phyloP scores from a whole-genome alignment of 2,113 vertebrate genomes.

The Tylochromis polylepis region DNA sequence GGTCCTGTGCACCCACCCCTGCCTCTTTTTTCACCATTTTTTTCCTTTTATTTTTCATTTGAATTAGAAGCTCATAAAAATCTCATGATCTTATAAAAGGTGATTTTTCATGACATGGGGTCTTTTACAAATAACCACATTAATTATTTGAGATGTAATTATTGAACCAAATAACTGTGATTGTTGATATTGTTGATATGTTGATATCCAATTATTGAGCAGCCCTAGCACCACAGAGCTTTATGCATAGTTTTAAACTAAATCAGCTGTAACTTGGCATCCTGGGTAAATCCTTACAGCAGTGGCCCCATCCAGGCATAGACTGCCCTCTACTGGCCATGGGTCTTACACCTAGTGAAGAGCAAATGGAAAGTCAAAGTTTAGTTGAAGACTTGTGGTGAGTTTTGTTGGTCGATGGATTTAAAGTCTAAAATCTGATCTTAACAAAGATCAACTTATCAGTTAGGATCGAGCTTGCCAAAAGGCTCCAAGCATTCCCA shows the following conservation, averaged over 20 bases:
- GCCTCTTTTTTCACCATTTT: neutral
- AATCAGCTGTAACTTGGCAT: neutral
- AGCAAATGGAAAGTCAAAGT: neutral
- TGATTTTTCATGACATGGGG: fast-evolving
- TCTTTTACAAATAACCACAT: neutral
- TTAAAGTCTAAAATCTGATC: neutral
- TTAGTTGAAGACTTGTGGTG: neutral
- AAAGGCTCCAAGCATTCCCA: neutral
- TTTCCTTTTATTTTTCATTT: neutral
- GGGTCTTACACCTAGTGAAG: neutral
- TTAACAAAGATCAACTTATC: neutral
- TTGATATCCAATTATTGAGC: neutral
- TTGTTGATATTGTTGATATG: neutral
- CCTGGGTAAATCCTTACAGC: neutral
- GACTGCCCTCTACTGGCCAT: neutral
- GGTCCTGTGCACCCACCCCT: neutral
- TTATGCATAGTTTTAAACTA: neutral
- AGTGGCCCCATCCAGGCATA: neutral
- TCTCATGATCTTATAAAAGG: neutral
- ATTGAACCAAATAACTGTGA: neutral
- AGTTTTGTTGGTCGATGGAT: neutral
- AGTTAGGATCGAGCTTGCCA: neutral
- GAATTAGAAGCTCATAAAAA: neutral
- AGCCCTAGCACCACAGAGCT: neutral
- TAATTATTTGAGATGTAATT: neutral